A percentile compares a stretch with the other conserved stretches of the same genome.
Evolutionary conservation across 2,797 vertebrate species (phyloP).

Genomic region (Alauda arvensis): DNA sequence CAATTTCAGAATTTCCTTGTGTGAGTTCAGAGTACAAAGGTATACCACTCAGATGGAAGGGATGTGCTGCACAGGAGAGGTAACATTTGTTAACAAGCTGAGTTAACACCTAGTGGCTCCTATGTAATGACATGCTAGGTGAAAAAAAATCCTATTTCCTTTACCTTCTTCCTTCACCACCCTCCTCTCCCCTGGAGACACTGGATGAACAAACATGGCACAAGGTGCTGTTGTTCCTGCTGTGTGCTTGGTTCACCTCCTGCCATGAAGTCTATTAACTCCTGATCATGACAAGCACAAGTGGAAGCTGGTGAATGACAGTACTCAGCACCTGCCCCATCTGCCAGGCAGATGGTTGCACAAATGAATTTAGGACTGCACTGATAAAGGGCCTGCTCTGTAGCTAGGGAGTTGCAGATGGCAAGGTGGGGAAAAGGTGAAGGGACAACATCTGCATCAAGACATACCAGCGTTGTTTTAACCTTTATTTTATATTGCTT

Average conservation of each 20-base stretch:
- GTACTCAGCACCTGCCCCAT: not conserved
- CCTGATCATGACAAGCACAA: not conserved
- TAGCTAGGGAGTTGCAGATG: not conserved
- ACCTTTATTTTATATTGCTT: not conserved
- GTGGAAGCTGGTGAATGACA: not conserved
- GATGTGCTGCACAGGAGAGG: not conserved
- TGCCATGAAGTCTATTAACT: not conserved
- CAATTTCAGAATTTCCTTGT: not conserved
- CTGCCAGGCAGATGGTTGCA: constrained; percentile 21
- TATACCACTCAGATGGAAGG: not conserved
- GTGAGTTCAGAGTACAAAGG: not conserved
- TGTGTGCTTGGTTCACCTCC: not conserved
- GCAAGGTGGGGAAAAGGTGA: not conserved
- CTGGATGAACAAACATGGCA: not conserved
- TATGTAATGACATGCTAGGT: not conserved
- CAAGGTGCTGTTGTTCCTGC: not conserved
- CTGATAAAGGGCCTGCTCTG: not conserved
- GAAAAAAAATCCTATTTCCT: not conserved
- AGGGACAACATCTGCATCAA: not conserved
- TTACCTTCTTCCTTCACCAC: not conserved
- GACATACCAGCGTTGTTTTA: not conserved
- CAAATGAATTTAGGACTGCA: not conserved
- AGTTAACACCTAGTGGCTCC: not conserved
- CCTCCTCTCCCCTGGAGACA: not conserved
- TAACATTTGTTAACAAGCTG: not conserved